These are phyloP conservation scores for Plectus sambesii DNA, from an alignment of 1,140 invertebrate genomes.

Conservation along the genomic window DNA sequence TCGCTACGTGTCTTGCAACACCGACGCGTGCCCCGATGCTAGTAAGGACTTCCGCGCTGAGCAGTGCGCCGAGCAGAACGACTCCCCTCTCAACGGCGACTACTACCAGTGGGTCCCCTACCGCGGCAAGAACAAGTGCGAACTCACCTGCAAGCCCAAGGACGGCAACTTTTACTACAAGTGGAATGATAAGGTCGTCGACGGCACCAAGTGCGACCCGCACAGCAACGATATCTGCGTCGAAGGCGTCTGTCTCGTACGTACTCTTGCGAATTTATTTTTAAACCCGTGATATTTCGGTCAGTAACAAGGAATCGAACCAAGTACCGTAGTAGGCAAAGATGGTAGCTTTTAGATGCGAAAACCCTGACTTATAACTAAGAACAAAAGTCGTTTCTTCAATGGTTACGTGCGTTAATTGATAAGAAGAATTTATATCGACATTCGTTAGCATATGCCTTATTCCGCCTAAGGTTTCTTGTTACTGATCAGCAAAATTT, in stretches of 20 bases:
- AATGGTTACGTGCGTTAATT: too few species aligned
- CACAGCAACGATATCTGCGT: constrained; percentile 67
- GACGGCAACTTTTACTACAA: constrained; percentile 78
- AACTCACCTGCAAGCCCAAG: constrained; percentile 69
- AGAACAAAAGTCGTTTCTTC: too few species aligned
- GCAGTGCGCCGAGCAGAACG: constrained; percentile 71
- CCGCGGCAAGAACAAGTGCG: constrained; percentile 61
- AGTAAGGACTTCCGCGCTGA: constrained; percentile 67
- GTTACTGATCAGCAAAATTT: too few species aligned
- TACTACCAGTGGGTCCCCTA: constrained; percentile 53
- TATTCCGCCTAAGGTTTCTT: too few species aligned
- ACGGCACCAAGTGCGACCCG: constrained; percentile 74
- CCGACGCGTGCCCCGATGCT: constrained; percentile 68
- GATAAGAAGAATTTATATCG: too few species aligned
- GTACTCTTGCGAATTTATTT: too few species aligned
- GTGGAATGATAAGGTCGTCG: constrained; percentile 65
- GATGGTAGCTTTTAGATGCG: too few species aligned
- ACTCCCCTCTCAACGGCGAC: constrained; percentile 54
- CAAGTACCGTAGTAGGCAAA: constrained; percentile 9
- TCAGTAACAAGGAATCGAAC: background rate
- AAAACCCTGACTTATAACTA: too few species aligned
- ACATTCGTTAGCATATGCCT: too few species aligned
- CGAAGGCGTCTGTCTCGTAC: constrained; percentile 73
- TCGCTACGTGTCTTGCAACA: constrained; percentile 77
- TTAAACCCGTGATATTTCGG: constrained; percentile 28